Conservation (phyloP, 2,113 vertebrate species). For the Rhea pennata region DNA sequence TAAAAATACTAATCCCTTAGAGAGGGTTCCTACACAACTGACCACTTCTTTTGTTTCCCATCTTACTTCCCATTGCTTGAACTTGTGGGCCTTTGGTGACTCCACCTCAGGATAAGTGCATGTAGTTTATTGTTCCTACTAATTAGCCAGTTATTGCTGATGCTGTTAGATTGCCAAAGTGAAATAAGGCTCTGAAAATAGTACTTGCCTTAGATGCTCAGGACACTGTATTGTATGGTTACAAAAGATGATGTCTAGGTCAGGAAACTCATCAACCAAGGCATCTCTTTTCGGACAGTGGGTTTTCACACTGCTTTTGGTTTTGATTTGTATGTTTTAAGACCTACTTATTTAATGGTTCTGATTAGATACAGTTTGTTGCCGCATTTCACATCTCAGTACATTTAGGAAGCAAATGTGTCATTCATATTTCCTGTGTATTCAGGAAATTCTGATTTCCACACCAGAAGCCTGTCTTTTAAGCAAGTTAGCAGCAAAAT, state of each 20-base stretch:
- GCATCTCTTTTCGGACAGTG: not conserved
- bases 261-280: not conserved
- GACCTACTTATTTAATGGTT: not conserved
- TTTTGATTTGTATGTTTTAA: not conserved
- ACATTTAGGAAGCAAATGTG: not conserved
- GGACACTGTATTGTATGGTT: not conserved
- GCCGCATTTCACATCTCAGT: not conserved
- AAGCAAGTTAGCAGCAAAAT: no score
- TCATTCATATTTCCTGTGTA: not conserved
- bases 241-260: not conserved
- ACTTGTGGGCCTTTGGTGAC: not conserved
- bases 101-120: not conserved
- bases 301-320: not conserved
- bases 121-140: not conserved
- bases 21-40: not conserved
- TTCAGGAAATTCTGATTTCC: no score
- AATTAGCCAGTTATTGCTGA: not conserved
- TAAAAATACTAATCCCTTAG: not conserved
- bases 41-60: not conserved
- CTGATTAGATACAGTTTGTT: not conserved
- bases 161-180: not conserved
- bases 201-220: not conserved
- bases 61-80: not conserved
- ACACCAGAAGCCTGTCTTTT: no score
- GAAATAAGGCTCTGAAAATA: not conserved